Conservation (phyloP, 2,113 vertebrate genomes). For the Megaceryle maxima region DNA sequence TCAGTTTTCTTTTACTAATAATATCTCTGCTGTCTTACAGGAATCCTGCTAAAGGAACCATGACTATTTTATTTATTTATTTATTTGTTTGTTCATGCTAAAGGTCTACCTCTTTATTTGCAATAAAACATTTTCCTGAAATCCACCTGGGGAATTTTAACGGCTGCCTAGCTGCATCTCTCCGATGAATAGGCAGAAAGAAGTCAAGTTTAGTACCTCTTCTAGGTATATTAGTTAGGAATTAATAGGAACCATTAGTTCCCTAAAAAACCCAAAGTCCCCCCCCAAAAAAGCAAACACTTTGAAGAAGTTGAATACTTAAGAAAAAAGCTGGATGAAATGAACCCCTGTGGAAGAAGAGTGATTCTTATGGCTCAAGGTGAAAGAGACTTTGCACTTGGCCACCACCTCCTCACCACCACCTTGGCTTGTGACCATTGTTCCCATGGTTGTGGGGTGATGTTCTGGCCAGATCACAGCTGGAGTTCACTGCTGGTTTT, state of each 20-base stretch:
- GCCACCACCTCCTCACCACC: fast-evolving
- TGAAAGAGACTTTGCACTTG: neutral
- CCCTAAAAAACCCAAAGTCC: neutral
- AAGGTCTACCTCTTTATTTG: constrained; percentile 25
- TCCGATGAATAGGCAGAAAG: neutral
- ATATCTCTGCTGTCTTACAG: constrained; percentile 35
- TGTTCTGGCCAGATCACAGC: neutral
- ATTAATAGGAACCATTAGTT: neutral
- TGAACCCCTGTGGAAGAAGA: neutral
- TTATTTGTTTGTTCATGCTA: neutral
- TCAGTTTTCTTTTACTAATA: constrained; percentile 40
- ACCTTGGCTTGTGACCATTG: neutral
- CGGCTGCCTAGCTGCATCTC: neutral
- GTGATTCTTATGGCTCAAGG: neutral
- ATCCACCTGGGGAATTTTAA: neutral
- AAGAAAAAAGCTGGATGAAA: neutral
- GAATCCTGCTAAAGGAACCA: constrained; percentile 29
- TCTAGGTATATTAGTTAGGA: neutral
- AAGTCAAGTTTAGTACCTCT: neutral
- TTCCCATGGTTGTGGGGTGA: fast-evolving
- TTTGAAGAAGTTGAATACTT: neutral
- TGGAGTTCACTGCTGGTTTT: neutral
- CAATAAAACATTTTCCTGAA: neutral
- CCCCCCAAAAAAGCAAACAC: neutral
- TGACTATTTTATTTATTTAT: neutral